Conservation (phyloP, 2,888 invertebrate genomes). For the Drosophila hamatofila region DNA sequence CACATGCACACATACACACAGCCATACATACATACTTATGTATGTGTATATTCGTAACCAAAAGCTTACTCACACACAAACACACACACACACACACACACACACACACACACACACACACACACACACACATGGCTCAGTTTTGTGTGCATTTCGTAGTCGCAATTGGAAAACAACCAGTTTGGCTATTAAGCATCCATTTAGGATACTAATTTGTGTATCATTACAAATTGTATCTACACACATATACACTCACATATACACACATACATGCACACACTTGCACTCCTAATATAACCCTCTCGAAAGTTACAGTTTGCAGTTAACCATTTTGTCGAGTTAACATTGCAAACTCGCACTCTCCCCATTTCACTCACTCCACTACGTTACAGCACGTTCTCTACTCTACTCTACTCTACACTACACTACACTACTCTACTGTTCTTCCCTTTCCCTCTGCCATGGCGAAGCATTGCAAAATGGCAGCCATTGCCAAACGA, state of each 20-base stretch:
- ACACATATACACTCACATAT: conserved; percentile 42
- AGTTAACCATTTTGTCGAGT: conserved; percentile 48
- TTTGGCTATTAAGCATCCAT: conserved; percentile 80
- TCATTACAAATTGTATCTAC: conserved; percentile 79
- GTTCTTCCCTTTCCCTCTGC: conserved; percentile 3
- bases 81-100: conserved; percentile 13
- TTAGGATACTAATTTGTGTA: conserved; percentile 82
- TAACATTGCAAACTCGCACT: conserved; percentile 41
- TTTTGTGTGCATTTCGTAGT: conserved; percentile 24
- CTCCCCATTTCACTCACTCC: background rate
- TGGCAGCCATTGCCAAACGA: conserved; percentile 50
- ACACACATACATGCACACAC: conserved; percentile 13
- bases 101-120: conserved; percentile 19
- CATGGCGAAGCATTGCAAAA: conserved; percentile 39
- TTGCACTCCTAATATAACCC: conserved; percentile 1
- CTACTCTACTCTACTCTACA: background rate
- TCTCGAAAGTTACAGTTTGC: conserved; percentile 33
- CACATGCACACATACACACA: conserved; percentile 7
- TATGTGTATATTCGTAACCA: conserved; percentile 29
- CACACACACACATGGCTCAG: conserved; percentile 4
- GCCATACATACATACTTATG: background rate
- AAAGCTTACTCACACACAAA: conserved; percentile 40
- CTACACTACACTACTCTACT: background rate
- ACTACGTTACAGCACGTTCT: background rate
- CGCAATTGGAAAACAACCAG: conserved; percentile 49